Base-by-base conservation (phyloP, 2,113 vertebrate species). In the Columba livia region DNA sequence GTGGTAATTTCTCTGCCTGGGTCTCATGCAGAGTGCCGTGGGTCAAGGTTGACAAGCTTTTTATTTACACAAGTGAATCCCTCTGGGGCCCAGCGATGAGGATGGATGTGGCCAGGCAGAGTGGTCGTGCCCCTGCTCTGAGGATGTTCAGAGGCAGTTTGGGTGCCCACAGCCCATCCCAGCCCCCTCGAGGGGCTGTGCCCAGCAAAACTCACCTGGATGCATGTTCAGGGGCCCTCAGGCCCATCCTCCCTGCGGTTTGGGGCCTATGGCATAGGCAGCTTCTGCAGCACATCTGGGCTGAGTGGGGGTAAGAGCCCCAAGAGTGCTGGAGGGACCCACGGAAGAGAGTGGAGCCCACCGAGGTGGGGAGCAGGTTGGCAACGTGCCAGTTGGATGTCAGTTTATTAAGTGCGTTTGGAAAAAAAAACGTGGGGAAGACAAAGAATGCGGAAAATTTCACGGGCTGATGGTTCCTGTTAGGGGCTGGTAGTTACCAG, bases 1-100 rank as follows among this genome's bases (percentile, higher is more conserved):
- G 66, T 1, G 0, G 4, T 8, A 2, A 42, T 42, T 74, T 70
- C 54, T 14, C 6, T 1, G 3, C 15, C 44, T 2, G 0, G 7
- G 3, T 8, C 28, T 26, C 8, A 0, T 0, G 6, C 38, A 0
- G 23, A 62, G 5, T 15, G 15, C 40, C 3, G 0, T 0, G 0
- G 7, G 23, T 53, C 0, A 0, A 54, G 3, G 1, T 2, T 4
- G 40, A 8, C 0, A 1, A 26, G 15, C 0, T 7, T 53, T 66
- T 47, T 18, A 28, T 38, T 73, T 4, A 10, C 9, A 14, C 0
- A 0, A 40, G 50, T 4, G 11, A 36, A 54, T 67, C 36, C 31
- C n/a, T 6, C n/a, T 0, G 1, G 40, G 28, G 32, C 5, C 11
- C 20, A 1, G 50, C 0, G 0, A 3, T 2, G 12, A 16, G 20